Percentiles rank a stretch among this genome's conserved stretches.
Evolutionary conservation across 1,140 invertebrate genomes (phyloP).

Genomic region (Galendromus occidentalis): DNA sequence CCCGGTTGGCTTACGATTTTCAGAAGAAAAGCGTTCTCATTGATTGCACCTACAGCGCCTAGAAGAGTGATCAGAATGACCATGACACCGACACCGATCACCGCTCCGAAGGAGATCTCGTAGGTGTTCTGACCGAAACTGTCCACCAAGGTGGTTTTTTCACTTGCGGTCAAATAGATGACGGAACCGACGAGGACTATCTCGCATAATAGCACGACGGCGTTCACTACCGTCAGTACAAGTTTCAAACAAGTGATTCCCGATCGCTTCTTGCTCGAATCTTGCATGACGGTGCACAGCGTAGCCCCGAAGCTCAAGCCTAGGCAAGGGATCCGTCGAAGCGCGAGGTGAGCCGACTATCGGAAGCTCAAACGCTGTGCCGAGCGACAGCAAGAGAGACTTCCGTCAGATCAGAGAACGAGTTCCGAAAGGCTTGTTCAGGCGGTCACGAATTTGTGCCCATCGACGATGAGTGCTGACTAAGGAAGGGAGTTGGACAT

Average conservation of each 20-base stretch:
- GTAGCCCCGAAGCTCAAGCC: too few relatives aligned
- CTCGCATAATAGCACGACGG: background rate
- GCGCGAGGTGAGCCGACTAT: too few relatives aligned
- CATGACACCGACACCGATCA: constrained; percentile 51
- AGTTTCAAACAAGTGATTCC: background rate
- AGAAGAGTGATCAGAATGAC: constrained; percentile 56
- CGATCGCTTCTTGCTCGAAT: too few relatives aligned
- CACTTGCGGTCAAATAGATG: background rate
- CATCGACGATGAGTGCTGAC: too few relatives aligned
- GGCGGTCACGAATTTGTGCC: too few relatives aligned
- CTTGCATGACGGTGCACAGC: too few relatives aligned
- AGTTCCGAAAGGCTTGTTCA: too few relatives aligned
- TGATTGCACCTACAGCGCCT: constrained; percentile 61
- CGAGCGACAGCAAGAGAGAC: too few relatives aligned
- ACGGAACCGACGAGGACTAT: background rate
- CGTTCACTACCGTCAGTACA: background rate
- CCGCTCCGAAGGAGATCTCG: constrained; percentile 52
- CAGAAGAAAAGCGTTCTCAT: constrained; percentile 69
- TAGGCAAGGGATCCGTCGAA: too few relatives aligned
- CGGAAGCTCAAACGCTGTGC: too few relatives aligned
- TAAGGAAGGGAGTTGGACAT: too few relatives aligned
- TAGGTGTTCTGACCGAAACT: constrained; percentile 32
- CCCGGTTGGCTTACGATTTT: constrained; percentile 46
- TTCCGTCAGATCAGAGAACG: too few relatives aligned
- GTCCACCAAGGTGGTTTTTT: background rate